Conservation (phyloP, 2,797 vertebrate species). For the Malurus leucopterus region DNA sequence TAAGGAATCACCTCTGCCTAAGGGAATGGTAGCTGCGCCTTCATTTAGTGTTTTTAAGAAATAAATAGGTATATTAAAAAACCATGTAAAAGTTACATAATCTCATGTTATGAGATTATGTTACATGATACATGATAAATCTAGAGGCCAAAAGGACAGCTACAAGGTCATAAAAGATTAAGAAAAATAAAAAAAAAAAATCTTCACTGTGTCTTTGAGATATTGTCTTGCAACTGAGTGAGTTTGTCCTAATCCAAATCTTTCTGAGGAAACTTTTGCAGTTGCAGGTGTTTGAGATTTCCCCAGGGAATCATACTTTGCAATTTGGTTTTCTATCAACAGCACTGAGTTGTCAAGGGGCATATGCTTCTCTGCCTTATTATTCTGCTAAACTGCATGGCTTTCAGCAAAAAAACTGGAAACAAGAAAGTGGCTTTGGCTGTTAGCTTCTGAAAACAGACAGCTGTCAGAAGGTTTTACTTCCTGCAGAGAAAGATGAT, state of each 20-base stretch:
- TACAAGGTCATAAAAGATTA: background rate
- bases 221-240: background rate
- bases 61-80: background rate
- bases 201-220: background rate
- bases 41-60: background rate
- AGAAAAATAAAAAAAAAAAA: background rate
- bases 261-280: background rate
- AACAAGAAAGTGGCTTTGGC: background rate
- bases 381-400: background rate
- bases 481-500: background rate
- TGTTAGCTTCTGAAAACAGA: background rate
- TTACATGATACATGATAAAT: background rate
- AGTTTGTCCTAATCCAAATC: background rate
- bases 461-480: background rate
- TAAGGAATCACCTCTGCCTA: background rate
- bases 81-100: background rate
- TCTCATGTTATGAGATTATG: background rate
- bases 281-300: background rate
- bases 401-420: slow-evolving; percentile 21
- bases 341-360: background rate
- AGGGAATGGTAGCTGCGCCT: background rate
- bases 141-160: background rate
- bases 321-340: background rate
- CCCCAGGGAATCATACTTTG: background rate
- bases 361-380: background rate